Conservation (phyloP, 2,888 invertebrate genomes). For the Papilio protenor region DNA sequence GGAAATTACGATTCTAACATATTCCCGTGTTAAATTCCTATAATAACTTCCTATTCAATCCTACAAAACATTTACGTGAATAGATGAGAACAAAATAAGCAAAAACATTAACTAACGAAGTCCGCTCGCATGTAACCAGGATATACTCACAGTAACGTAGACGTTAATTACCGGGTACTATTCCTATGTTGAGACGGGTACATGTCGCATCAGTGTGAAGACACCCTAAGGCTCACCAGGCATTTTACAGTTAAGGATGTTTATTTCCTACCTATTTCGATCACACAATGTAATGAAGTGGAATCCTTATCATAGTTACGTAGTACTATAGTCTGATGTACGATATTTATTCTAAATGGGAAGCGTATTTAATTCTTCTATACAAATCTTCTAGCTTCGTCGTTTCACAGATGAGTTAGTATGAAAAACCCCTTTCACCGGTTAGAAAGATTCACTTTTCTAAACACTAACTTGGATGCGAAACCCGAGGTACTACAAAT, state of each 20-base stretch:
- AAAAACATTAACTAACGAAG: conserved; percentile 35
- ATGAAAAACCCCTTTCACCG: conserved; percentile 68
- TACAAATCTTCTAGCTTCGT: conserved; percentile 58
- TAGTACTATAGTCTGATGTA: background rate
- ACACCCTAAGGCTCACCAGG: conserved; percentile 55
- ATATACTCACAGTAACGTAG: conserved; percentile 42
- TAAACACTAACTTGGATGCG: conserved; percentile 64
- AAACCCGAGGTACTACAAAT: conserved; percentile 58
- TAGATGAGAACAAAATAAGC: conserved; percentile 31
- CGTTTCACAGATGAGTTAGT: conserved; percentile 57
- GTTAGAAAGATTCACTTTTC: conserved; percentile 76
- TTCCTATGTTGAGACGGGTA: conserved; percentile 38
- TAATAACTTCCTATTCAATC: conserved; percentile 13
- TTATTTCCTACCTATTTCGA: background rate
- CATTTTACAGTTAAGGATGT: conserved; percentile 51
- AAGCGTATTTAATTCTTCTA: conserved; percentile 9
- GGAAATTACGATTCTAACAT: conserved; percentile 28
- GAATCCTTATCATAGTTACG: background rate
- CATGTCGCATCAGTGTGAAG: conserved; percentile 39
- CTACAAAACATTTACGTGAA: conserved; percentile 9
- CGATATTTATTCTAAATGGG: background rate
- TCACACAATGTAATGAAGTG: background rate
- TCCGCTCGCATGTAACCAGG: conserved; percentile 28
- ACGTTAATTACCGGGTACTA: conserved; percentile 42
- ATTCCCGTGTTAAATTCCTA: conserved; percentile 14